Evolutionary conservation across 2,797 vertebrate species (phyloP).

Genomic region (Triplophysa bombifrons): DNA sequence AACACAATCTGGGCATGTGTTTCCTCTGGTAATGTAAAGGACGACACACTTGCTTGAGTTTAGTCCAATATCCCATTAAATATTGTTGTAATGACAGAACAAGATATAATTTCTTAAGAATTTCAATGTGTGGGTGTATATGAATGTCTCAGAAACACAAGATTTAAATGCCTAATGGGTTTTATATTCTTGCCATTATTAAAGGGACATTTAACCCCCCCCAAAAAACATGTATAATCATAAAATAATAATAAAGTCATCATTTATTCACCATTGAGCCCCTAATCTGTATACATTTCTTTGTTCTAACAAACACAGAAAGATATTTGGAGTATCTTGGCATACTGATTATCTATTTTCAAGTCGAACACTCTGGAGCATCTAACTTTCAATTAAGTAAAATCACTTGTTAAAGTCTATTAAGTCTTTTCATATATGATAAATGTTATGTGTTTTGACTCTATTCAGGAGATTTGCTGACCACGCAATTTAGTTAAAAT

Average conservation of each 20-base stretch:
- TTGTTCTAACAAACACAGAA: no score
- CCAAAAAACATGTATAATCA: no score
- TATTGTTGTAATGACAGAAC: conserved; percentile 14
- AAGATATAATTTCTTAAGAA: conserved; percentile 1
- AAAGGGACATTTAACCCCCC: no score
- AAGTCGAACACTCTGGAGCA: conserved; percentile 1
- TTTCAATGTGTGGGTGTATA: conserved; percentile 15
- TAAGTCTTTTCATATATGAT: conserved; percentile 69
- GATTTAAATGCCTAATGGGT: neutral
- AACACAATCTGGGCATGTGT: conserved; percentile 1
- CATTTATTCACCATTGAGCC: no score
- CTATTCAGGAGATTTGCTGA: conserved; percentile 75
- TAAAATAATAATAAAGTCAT: no score
- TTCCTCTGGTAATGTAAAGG: conserved; percentile 11
- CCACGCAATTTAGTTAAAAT: conserved; percentile 70
- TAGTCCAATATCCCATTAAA: conserved; percentile 12
- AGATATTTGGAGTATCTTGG: no score
- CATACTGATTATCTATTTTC: neutral
- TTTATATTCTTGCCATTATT: neutral
- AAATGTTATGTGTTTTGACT: conserved; percentile 68
- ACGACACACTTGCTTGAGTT: neutral
- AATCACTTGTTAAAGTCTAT: conserved; percentile 67
- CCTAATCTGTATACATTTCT: no score
- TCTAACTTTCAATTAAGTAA: conserved; percentile 53
- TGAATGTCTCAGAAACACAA: neutral